Conservation (phyloP, 2,888 invertebrate genomes). For the Tipula unca region DNA sequence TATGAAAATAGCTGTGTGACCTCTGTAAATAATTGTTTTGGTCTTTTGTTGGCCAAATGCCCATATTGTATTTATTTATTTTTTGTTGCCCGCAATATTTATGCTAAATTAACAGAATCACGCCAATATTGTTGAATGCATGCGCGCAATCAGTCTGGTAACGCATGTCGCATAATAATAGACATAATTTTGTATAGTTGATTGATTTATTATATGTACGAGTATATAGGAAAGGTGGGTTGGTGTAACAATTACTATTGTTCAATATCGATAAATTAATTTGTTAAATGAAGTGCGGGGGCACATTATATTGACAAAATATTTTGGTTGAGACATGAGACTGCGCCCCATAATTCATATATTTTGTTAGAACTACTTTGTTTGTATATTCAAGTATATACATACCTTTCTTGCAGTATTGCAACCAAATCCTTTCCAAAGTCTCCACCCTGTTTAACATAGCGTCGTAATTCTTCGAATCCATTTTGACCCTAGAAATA, state of each 20-base stretch:
- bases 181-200: neutral
- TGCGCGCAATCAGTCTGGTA: neutral
- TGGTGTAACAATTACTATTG: neutral
- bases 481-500: conserved; percentile 77
- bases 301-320: neutral
- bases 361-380: neutral
- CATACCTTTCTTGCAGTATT: conserved; percentile 85
- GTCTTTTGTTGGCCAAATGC: neutral
- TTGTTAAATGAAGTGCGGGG: neutral
- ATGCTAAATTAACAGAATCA: neutral
- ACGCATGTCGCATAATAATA: neutral
- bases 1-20: neutral
- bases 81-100: neutral
- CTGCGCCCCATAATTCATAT: neutral
- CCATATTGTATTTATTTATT: neutral
- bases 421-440: conserved; percentile 86
- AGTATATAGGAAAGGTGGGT: neutral
- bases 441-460: conserved; percentile 90
- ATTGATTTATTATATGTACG: neutral
- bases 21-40: neutral
- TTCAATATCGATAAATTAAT: no score
- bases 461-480: conserved; percentile 84
- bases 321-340: neutral
- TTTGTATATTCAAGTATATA: conserved; percentile 9
- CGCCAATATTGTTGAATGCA: neutral